A percentile compares a stretch with the other conserved stretches of the same genome.
Conservation (phyloP, 1,140 invertebrate genomes). For the Drosophila repleta region DNA sequence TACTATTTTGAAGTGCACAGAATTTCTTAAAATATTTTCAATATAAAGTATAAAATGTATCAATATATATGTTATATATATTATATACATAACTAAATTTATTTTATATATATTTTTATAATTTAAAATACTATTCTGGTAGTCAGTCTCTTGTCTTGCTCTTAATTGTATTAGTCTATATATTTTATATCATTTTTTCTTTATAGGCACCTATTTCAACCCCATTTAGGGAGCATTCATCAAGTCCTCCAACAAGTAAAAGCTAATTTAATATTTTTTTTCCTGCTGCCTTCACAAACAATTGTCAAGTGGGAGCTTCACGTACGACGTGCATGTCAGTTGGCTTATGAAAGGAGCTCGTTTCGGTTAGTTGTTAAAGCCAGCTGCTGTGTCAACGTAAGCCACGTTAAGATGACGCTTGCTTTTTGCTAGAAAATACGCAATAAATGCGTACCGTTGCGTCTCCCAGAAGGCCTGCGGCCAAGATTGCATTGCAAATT, state of each 20-base stretch:
- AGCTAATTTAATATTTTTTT: background rate
- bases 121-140: too few relatives aligned
- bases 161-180: too few relatives aligned
- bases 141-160: too few relatives aligned
- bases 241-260: background rate
- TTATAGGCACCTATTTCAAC: too few relatives aligned
- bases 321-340: slow-evolving; percentile 24
- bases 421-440: background rate
- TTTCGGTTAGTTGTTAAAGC: slow-evolving; percentile 13
- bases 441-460: slow-evolving; percentile 30
- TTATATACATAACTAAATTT: too few relatives aligned
- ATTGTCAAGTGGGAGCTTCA: background rate
- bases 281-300: background rate
- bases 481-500: slow-evolving; percentile 76
- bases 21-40: too few relatives aligned
- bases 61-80: too few relatives aligned
- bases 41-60: too few relatives aligned
- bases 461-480: slow-evolving; percentile 49
- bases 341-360: slow-evolving; percentile 17
- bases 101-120: too few relatives aligned
- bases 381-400: background rate
- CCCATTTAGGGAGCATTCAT: background rate
- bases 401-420: slow-evolving; percentile 10
- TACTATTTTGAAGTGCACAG: too few relatives aligned
- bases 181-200: too few relatives aligned